These are phyloP conservation scores for Dicyrtoma fusca DNA, from an alignment of 2,888 invertebrate genomes.

Conservation along the genomic window DNA sequence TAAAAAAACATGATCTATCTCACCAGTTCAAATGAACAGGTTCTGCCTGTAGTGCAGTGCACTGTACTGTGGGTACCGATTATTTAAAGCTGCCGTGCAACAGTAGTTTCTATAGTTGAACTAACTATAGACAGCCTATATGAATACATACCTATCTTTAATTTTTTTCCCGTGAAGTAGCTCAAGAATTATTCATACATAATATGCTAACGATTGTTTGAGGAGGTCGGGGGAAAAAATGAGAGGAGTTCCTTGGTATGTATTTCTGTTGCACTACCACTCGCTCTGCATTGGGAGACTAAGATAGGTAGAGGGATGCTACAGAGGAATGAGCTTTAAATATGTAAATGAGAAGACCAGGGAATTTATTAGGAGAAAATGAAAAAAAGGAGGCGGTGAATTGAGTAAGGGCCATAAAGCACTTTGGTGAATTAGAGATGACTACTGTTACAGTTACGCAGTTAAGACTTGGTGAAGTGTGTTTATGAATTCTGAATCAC, in stretches of 20 bases:
- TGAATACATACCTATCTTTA: too few species aligned
- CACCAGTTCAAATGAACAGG: too few species aligned
- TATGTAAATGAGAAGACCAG: conserved; percentile 40
- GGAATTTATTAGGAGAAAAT: conserved; percentile 31
- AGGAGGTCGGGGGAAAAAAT: conserved; percentile 1
- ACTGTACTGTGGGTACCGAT: too few species aligned
- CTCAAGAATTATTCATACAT: too few species aligned
- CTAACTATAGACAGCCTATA: too few species aligned
- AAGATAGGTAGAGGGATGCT: not conserved
- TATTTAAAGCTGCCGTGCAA: too few species aligned
- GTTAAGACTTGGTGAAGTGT: conserved; percentile 20
- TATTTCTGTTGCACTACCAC: too few species aligned
- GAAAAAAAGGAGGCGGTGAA: conserved; percentile 35
- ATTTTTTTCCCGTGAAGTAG: too few species aligned
- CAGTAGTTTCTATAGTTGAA: too few species aligned
- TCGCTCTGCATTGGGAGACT: too few species aligned
- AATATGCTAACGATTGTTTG: conserved; percentile 11
- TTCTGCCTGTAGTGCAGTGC: too few species aligned
- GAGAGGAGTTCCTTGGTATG: conserved; percentile 34
- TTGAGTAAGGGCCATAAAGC: conserved; percentile 49
- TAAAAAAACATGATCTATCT: conserved; percentile 12
- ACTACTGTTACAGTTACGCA: conserved; percentile 26
- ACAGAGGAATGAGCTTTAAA: conserved; percentile 30
- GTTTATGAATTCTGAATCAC: not conserved
- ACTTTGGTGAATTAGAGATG: conserved; percentile 55